phyloP scores from a whole-genome alignment of 1,140 invertebrate species.

The Microplitis mediator region DNA sequence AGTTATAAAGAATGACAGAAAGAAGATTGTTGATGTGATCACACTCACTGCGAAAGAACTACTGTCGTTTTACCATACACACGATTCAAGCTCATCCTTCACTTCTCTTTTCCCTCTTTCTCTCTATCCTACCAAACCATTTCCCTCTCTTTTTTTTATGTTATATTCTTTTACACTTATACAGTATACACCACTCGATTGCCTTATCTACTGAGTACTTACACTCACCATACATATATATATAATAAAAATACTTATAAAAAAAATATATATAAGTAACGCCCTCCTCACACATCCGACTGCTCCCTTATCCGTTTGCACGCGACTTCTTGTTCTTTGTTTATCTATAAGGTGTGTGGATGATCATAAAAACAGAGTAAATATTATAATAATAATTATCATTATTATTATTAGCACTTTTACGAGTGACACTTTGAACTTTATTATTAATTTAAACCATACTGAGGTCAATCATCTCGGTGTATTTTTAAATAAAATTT shows the following conservation, averaged over 20 bases:
- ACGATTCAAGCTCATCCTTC: constrained; percentile 6
- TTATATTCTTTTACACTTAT: background rate
- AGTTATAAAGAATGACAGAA: background rate
- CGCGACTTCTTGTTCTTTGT: background rate
- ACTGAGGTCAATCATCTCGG: too few species aligned
- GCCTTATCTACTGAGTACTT: background rate
- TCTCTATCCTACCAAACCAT: background rate
- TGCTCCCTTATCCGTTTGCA: constrained; percentile 17
- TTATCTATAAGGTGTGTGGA: background rate
- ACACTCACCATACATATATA: background rate
- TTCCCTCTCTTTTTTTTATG: background rate
- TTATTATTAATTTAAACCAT: too few species aligned
- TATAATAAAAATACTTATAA: too few species aligned
- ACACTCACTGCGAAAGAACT: constrained; percentile 16
- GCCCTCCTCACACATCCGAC: constrained; percentile 14
- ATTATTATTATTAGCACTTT: too few species aligned
- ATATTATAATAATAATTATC: background rate
- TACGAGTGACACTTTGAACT: too few species aligned
- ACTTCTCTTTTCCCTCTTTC: constrained; percentile 1
- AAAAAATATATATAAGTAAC: constrained; percentile 10
- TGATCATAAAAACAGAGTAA: background rate
- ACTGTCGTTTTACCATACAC: constrained; percentile 2
- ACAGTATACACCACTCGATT: background rate
- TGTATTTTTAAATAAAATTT: too few species aligned
- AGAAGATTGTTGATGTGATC: constrained; percentile 4